Percentiles rank a stretch among this genome's conserved stretches.
phyloP scores from a whole-genome alignment of 2,113 vertebrate genomes.

The Mormoops blainvillei region DNA sequence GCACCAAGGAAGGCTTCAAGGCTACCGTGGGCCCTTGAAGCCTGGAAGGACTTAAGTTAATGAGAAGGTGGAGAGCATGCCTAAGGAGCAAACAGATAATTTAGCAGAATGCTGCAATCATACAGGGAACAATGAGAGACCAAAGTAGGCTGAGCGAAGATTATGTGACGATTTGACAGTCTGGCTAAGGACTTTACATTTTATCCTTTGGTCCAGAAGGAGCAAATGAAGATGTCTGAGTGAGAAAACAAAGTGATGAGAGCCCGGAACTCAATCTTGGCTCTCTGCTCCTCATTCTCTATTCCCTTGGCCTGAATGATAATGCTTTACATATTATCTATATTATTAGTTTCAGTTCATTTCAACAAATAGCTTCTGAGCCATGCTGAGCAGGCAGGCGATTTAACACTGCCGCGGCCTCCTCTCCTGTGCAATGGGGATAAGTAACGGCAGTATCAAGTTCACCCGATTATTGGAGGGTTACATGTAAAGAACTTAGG shows the following conservation, averaged over 20 bases:
- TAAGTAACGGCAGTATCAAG: not conserved
- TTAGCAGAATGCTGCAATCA: not conserved
- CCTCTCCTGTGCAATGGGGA: not conserved
- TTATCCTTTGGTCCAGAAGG: not conserved
- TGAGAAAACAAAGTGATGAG: not conserved
- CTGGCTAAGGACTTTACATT: not conserved
- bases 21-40: not conserved
- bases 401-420: not conserved
- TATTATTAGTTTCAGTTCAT: not conserved
- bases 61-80: not conserved
- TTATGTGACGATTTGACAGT: not conserved
- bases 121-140: not conserved
- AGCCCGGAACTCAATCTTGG: not conserved
- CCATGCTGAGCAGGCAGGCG: not conserved
- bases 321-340: not conserved
- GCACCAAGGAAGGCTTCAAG: not conserved
- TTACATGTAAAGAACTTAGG: not conserved
- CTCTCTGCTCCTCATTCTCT: not conserved
- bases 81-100: not conserved
- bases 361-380: not conserved
- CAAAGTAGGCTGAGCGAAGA: rapidly evolving
- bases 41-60: not conserved
- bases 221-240: not conserved
- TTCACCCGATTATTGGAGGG: not conserved
- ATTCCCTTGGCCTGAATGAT: not conserved